A percentile compares a stretch with the other conserved stretches of the same genome.
These are phyloP conservation scores for Drosophila greeni DNA, from an alignment of 2,888 invertebrate species.

Conservation along the genomic window DNA sequence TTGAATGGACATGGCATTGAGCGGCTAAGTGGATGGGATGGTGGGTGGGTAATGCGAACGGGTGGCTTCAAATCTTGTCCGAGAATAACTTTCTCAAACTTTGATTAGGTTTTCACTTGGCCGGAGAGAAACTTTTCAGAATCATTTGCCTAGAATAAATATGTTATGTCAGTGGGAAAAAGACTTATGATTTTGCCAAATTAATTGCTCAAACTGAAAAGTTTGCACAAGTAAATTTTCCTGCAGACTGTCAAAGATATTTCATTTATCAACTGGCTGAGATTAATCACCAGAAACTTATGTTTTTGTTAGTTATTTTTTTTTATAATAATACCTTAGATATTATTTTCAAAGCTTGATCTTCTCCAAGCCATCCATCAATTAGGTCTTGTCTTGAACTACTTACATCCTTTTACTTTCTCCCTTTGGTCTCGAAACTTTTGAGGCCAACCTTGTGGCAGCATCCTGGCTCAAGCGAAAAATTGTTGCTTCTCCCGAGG, in stretches of 20 bases:
- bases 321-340: not conserved
- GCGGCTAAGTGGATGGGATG: conserved; percentile 24
- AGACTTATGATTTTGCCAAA: conserved; percentile 33
- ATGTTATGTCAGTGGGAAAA: conserved; percentile 25
- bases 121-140: conserved; percentile 22
- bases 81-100: conserved; percentile 21
- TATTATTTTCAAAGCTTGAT: not conserved
- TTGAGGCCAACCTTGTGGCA: conserved; percentile 42
- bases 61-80: conserved; percentile 43
- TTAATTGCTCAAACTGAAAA: conserved; percentile 32
- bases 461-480: conserved; percentile 20
- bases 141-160: conserved; percentile 40
- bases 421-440: conserved; percentile 32
- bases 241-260: not conserved
- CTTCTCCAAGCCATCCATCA: not conserved
- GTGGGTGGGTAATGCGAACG: conserved; percentile 23
- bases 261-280: conserved; percentile 7
- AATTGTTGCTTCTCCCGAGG: conserved; percentile 47
- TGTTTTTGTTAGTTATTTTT: not conserved
- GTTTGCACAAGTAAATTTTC: conserved; percentile 16
- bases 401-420: conserved; percentile 8
- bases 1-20: conserved; percentile 58
- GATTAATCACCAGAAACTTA: not conserved
- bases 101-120: conserved; percentile 30
- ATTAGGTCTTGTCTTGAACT: conserved; percentile 3